These are phyloP conservation scores for Drosophila novamexicana DNA, from an alignment of 1,140 invertebrate genomes.

Conservation along the genomic window DNA sequence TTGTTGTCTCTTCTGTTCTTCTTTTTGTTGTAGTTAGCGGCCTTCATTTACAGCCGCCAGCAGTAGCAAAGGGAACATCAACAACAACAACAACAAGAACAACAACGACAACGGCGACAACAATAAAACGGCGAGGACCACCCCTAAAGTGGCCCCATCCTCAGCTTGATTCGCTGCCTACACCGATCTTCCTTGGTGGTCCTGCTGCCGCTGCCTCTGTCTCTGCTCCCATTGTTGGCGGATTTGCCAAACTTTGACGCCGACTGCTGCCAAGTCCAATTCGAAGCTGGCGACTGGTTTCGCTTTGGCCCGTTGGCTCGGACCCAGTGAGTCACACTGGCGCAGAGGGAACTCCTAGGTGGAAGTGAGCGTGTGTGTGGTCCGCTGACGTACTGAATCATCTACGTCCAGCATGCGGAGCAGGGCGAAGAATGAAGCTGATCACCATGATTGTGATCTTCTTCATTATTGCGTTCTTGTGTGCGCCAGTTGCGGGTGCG, in stretches of 20 bases:
- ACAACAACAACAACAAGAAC: conserved; percentile 6
- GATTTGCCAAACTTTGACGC: conserved; percentile 72
- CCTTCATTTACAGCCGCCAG: conserved; percentile 59
- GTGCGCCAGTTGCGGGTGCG: conserved; percentile 74
- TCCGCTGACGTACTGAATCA: conserved; percentile 78
- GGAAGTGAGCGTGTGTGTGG: conserved; percentile 58
- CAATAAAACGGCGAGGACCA: conserved; percentile 53
- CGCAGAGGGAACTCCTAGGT: conserved; percentile 72
- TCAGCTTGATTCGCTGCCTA: conserved; percentile 7
- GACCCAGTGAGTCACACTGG: conserved; percentile 52
- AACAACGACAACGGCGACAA: conserved; percentile 7
- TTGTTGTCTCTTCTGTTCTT: conserved; percentile 11
- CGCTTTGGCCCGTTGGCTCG: conserved; percentile 31
- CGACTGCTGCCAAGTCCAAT: conserved; percentile 30
- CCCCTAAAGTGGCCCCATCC: conserved; percentile 62
- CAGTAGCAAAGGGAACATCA: conserved; percentile 26
- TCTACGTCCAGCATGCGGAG: conserved; percentile 9
- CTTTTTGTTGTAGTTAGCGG: conserved; percentile 33
- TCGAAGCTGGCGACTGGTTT: conserved; percentile 25
- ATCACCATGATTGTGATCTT: conserved; percentile 21
- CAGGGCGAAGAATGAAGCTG: conserved; percentile 15
- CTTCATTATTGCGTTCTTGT: conserved; percentile 71
- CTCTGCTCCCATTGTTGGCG: conserved; percentile 55
- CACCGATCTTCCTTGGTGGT: conserved; percentile 51
- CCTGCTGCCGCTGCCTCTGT: conserved; percentile 27